Percentiles rank a stretch among this genome's conserved stretches.
phyloP scores from a whole-genome alignment of 2,888 invertebrate genomes.

The Cheilosia vulpina region DNA sequence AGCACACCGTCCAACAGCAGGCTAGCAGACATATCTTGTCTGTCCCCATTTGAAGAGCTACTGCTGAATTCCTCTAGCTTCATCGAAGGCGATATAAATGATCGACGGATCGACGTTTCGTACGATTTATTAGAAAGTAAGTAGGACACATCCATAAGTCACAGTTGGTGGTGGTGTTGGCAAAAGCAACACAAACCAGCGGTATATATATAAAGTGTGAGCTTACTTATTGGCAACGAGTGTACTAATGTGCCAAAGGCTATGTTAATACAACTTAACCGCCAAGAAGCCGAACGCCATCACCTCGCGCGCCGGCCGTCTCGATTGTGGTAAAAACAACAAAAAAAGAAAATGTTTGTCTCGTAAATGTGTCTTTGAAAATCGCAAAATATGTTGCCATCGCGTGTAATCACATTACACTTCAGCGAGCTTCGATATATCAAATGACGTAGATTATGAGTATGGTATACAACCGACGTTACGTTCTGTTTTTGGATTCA shows the following conservation, averaged over 20 bases:
- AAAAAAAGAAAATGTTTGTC: conserved; percentile 16
- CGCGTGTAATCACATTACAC: conserved; percentile 46
- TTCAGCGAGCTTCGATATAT: conserved; percentile 42
- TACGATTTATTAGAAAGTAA: conserved; percentile 46
- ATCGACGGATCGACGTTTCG: conserved; percentile 37
- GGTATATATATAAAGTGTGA: conserved; percentile 6
- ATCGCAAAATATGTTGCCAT: conserved; percentile 43
- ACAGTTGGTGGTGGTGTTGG: conserved; percentile 17
- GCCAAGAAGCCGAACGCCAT: conserved; percentile 5
- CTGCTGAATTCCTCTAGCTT: background rate
- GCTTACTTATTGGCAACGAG: conserved; percentile 3
- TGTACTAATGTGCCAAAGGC: conserved; percentile 40
- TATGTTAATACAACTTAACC: conserved; percentile 19
- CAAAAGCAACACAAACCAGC: background rate
- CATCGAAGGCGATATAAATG: conserved; percentile 23
- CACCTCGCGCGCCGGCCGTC: background rate
- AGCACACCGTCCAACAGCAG: no score
- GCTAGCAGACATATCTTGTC: no score
- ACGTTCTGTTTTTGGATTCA: conserved; percentile 51
- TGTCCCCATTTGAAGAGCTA: conserved; percentile 6
- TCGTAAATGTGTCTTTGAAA: conserved; percentile 37
- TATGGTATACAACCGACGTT: conserved; percentile 1
- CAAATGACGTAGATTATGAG: conserved; percentile 29
- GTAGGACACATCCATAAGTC: conserved; percentile 54
- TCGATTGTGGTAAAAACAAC: background rate